Conservation (phyloP, 2,888 invertebrate genomes). For the Zaprionus lineosus region DNA sequence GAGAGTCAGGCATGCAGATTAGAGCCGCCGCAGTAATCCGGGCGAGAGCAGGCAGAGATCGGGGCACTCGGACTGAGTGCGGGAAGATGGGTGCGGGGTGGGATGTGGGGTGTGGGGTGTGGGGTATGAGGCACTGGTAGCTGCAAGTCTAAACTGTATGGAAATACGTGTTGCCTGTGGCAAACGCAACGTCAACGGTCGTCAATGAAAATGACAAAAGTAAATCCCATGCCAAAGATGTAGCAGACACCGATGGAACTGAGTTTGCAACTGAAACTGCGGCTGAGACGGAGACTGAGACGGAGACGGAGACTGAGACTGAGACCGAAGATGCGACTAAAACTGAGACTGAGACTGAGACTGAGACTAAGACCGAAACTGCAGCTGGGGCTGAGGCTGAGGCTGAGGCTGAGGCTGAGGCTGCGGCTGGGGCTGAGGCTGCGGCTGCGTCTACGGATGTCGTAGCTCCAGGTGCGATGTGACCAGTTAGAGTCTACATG, state of each 20-base stretch:
- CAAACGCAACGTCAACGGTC: constrained; percentile 54
- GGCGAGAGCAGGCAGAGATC: constrained; percentile 4
- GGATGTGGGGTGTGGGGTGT: neutral
- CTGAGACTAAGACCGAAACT: too few species aligned
- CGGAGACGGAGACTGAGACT: too few species aligned
- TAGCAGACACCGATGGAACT: constrained; percentile 33
- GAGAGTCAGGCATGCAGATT: constrained; percentile 45
- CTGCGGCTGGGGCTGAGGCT: neutral
- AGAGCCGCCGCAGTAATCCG: constrained; percentile 47
- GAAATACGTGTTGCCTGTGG: neutral
- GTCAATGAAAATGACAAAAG: constrained; percentile 57
- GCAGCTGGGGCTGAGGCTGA: neutral
- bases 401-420: constrained; percentile 7
- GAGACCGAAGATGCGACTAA: constrained; percentile 7
- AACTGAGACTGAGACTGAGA: too few species aligned
- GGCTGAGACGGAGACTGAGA: constrained; percentile 2
- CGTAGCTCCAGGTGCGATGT: constrained; percentile 48
- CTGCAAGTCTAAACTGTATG: too few species aligned
- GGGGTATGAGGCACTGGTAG: neutral
- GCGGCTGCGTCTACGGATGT: constrained; percentile 5
- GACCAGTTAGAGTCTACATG: constrained; percentile 4
- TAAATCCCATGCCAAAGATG: constrained; percentile 57
- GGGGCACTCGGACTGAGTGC: constrained; percentile 8
- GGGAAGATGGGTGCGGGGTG: neutral
- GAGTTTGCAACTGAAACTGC: too few species aligned